Evolutionary conservation across 2,888 invertebrate species (phyloP).

Genomic region (Sphecodes monilicornis): DNA sequence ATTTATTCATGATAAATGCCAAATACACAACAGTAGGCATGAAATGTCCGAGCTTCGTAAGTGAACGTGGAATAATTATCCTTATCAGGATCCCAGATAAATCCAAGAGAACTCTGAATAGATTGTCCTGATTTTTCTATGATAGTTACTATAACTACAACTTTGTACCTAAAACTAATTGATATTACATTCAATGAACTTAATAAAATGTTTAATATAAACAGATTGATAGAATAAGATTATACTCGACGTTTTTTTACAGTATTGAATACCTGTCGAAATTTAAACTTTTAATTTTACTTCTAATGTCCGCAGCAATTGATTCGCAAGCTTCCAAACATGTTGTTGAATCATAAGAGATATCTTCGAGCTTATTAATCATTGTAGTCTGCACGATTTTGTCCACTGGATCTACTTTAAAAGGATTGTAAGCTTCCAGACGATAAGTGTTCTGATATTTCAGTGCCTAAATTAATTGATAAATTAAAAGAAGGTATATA

Average conservation of each 20-base stretch:
- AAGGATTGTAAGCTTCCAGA: constrained; percentile 87
- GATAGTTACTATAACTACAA: constrained; percentile 88
- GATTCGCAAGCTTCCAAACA: constrained; percentile 86
- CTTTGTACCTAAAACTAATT: constrained; percentile 87
- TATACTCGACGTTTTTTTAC: neutral
- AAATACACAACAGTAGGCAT: constrained; percentile 88
- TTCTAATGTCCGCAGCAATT: constrained; percentile 87
- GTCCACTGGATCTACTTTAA: constrained; percentile 87
- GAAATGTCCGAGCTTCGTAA: constrained; percentile 88
- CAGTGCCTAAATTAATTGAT: constrained; percentile 74
- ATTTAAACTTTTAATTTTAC: constrained; percentile 87
- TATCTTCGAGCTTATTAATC: constrained; percentile 86
- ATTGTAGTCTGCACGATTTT: constrained; percentile 87
- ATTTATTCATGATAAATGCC: constrained; percentile 89
- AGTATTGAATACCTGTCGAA: constrained; percentile 87
- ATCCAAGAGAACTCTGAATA: constrained; percentile 87
- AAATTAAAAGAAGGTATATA: neutral
- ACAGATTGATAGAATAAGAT: neutral
- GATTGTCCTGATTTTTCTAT: constrained; percentile 89
- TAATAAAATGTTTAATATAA: neutral
- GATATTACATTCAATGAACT: neutral
- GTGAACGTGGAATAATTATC: constrained; percentile 87
- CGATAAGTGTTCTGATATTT: constrained; percentile 89
- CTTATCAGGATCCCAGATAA: constrained; percentile 89
- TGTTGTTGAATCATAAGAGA: constrained; percentile 87